These are phyloP conservation scores for Idaea straminata DNA, from an alignment of 2,888 invertebrate genomes.

Conservation along the genomic window DNA sequence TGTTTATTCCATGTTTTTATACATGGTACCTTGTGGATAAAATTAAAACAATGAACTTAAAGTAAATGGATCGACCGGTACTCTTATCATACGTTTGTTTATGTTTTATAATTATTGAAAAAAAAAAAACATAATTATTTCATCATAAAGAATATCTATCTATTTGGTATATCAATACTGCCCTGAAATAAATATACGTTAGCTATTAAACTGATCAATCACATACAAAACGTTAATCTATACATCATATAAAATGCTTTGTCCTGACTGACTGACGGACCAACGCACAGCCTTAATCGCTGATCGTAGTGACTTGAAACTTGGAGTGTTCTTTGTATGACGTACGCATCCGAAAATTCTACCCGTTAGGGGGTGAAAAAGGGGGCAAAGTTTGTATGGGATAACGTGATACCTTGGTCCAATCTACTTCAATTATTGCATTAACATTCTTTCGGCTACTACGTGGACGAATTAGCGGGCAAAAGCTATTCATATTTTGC, in stretches of 20 bases:
- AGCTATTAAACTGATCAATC: constrained; percentile 12
- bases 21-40: constrained; percentile 24
- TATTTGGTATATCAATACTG: constrained; percentile 76
- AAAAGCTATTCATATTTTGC: no score
- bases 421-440: no score
- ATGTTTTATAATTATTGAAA: constrained; percentile 8
- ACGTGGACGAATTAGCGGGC: no score
- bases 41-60: constrained; percentile 1
- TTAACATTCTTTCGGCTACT: no score
- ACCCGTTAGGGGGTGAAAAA: no score
- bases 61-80: neutral
- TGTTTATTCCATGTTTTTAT: neutral
- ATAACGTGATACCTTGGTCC: no score
- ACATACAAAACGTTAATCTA: neutral
- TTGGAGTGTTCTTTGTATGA: no score
- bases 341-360: no score
- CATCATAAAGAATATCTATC: constrained; percentile 54
- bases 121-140: constrained; percentile 35
- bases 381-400: no score
- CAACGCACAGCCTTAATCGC: no score
- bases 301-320: no score
- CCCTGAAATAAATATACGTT: constrained; percentile 51
- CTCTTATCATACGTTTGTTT: constrained; percentile 12
- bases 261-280: no score
- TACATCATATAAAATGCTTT: neutral